These are phyloP conservation scores for Scaptodrosophila latifasciaeformis DNA, from an alignment of 2,888 invertebrate genomes.

Conservation along the genomic window DNA sequence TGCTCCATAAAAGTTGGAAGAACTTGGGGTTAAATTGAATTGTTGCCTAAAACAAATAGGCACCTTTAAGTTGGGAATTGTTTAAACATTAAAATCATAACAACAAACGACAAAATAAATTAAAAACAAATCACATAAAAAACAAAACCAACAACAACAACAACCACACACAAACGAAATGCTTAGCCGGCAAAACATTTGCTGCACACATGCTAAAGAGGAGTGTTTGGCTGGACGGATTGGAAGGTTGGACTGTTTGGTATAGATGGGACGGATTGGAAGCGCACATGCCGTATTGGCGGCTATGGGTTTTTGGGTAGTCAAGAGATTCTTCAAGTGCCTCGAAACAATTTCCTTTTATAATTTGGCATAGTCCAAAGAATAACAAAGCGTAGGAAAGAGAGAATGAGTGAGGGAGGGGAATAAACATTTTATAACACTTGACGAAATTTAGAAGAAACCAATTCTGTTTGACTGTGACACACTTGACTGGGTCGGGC, in stretches of 20 bases:
- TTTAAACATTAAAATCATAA: too few species aligned
- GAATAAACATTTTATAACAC: constrained; percentile 62
- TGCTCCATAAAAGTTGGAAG: too few species aligned
- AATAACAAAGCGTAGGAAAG: constrained; percentile 17
- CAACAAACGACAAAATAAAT: too few species aligned
- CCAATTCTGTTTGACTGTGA: constrained; percentile 6
- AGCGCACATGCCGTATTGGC: constrained; percentile 24
- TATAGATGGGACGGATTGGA: neutral
- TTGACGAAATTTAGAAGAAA: constrained; percentile 58
- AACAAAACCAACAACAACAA: constrained; percentile 23
- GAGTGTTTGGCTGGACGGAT: constrained; percentile 5
- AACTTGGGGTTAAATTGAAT: too few species aligned
- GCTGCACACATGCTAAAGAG: constrained; percentile 52
- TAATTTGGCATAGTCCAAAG: constrained; percentile 9
- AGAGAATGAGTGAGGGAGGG: too few species aligned
- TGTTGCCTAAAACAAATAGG: too few species aligned
- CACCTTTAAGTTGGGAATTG: too few species aligned
- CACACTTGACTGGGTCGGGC: constrained; percentile 30
- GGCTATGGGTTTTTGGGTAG: constrained; percentile 12
- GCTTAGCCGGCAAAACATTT: constrained; percentile 54
- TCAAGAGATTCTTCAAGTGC: too few species aligned
- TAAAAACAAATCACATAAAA: constrained; percentile 14
- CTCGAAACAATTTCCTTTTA: constrained; percentile 44
- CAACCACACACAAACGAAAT: constrained; percentile 13
- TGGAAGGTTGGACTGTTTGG: neutral